Evolutionary conservation across 2,113 vertebrate genomes (phyloP).

Genomic region (Hyla sarda): DNA sequence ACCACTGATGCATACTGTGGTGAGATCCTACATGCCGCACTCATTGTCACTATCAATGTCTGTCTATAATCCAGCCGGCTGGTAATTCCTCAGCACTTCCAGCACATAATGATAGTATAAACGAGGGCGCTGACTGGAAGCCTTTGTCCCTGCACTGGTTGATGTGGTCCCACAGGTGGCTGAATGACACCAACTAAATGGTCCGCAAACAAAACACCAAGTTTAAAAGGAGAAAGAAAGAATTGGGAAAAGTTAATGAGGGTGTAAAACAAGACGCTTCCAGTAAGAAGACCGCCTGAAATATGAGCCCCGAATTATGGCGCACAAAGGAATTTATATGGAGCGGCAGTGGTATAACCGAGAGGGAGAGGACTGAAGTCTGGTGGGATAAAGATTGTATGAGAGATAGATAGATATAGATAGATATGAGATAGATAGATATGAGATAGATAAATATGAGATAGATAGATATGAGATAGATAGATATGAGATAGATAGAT

Average conservation of each 20-base stretch:
- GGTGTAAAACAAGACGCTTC: neutral
- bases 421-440: neutral
- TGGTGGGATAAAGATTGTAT: neutral
- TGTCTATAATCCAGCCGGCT: neutral
- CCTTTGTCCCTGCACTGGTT: slow-evolving; percentile 38
- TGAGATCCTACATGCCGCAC: too few species aligned
- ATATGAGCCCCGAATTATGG: neutral
- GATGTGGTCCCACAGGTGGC: neutral
- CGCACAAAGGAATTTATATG: slow-evolving; percentile 37
- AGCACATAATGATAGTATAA: neutral
- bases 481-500: slow-evolving; percentile 1
- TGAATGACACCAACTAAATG: slow-evolving; percentile 16
- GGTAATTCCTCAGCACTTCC: slow-evolving; percentile 3
- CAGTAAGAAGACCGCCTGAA: slow-evolving; percentile 9
- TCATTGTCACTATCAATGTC: neutral
- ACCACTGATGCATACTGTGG: too few species aligned
- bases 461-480: neutral
- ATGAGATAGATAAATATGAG: neutral
- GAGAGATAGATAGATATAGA: neutral
- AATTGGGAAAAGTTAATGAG: neutral
- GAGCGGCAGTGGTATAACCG: neutral
- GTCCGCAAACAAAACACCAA: slow-evolving; percentile 27
- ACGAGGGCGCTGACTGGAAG: neutral
- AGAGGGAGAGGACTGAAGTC: neutral
- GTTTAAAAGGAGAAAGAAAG: neutral